Conservation (phyloP, 2,113 vertebrate species). For the Nothobranchius kuhntae region DNA sequence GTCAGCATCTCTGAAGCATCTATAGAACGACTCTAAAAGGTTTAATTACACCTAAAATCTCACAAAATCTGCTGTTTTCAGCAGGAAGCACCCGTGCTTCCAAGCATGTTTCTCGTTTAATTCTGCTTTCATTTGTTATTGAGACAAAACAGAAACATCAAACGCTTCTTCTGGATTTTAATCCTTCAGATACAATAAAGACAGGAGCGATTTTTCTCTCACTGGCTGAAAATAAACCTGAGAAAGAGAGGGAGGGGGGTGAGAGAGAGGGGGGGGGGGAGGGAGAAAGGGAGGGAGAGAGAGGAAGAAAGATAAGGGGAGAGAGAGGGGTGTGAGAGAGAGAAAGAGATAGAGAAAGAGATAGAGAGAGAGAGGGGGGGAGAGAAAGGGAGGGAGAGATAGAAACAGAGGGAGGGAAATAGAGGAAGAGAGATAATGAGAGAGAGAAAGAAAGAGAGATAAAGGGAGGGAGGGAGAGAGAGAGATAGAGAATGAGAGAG, state of each 20-base stretch:
- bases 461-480: too few species aligned
- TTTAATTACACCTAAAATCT: slow-evolving; percentile 5
- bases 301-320: not conserved
- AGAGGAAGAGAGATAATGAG: too few species aligned
- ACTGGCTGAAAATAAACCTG: slow-evolving; percentile 29
- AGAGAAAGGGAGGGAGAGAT: too few species aligned
- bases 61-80: not conserved
- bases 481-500: too few species aligned
- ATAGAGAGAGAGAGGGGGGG: too few species aligned
- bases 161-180: slow-evolving; percentile 22
- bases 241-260: slow-evolving; percentile 7
- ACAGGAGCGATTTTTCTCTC: slow-evolving; percentile 12
- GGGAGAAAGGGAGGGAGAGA: slow-evolving; percentile 7
- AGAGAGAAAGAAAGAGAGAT: too few species aligned
- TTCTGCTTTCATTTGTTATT: slow-evolving; percentile 3
- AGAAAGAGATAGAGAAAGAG: too few species aligned
- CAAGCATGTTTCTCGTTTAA: not conserved
- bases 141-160: slow-evolving; percentile 16
- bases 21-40: not conserved
- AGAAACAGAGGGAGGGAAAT: too few species aligned
- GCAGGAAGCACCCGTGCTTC: not conserved
- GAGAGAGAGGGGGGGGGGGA: too few species aligned
- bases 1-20: not conserved
- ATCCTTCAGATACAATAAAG: slow-evolving; percentile 26
- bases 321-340: too few species aligned